Percentiles rank a stretch among this genome's conserved stretches.
Conservation (phyloP, 2,888 invertebrate genomes). For the Clusia tigrina region DNA sequence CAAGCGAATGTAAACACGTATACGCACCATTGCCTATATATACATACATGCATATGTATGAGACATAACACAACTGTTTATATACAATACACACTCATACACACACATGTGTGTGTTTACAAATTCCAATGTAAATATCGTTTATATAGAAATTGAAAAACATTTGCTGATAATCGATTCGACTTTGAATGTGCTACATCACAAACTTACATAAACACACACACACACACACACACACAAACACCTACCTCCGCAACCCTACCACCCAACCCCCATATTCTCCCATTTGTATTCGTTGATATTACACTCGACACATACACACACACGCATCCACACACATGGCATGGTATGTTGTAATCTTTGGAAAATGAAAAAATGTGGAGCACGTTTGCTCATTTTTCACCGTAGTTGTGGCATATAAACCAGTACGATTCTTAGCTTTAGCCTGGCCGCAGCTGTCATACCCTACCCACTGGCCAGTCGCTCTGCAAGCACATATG, state of each 20-base stretch:
- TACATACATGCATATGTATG: neutral
- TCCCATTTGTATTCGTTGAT: neutral
- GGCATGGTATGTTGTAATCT: conserved; percentile 7
- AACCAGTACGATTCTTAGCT: too few relatives aligned
- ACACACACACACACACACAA: too few relatives aligned
- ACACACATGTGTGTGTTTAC: too few relatives aligned
- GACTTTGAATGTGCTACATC: conserved; percentile 14
- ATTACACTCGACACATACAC: neutral
- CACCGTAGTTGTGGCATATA: too few relatives aligned
- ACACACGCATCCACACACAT: neutral
- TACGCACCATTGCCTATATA: neutral
- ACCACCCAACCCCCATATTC: neutral
- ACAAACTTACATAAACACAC: neutral
- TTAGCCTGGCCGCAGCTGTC: too few relatives aligned
- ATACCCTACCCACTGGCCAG: too few relatives aligned
- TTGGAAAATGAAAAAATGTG: conserved; percentile 12
- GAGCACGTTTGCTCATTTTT: conserved; percentile 23
- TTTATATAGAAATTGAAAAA: neutral
- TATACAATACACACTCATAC: neutral
- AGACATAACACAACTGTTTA: neutral
- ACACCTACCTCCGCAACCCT: neutral
- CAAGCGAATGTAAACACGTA: too few relatives aligned
- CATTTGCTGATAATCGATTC: conserved; percentile 18
- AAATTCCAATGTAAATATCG: neutral
- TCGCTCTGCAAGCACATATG: too few relatives aligned